These are phyloP conservation scores for Lateolabrax maculatus DNA, from an alignment of 2,797 vertebrate genomes.

Conservation along the genomic window DNA sequence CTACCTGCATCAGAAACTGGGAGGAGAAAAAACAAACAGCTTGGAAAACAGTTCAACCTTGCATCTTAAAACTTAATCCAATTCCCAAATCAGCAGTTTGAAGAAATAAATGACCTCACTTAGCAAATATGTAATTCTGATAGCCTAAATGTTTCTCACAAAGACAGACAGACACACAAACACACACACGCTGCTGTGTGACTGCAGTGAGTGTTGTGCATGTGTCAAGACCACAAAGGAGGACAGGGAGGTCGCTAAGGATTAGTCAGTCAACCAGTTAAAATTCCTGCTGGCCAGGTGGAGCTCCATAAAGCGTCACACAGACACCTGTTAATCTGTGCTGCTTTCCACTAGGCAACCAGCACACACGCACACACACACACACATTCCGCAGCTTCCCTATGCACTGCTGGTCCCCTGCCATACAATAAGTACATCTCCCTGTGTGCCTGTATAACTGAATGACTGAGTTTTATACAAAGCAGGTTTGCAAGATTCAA, in stretches of 20 bases:
- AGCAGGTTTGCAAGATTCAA: slow-evolving; percentile 15
- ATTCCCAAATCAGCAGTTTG: neutral
- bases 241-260: slow-evolving; percentile 17
- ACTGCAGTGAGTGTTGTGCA: slow-evolving; percentile 4
- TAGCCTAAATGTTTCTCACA: neutral
- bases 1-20: neutral
- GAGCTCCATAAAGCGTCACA: slow-evolving; percentile 54
- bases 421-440: slow-evolving; percentile 20
- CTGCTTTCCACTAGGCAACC: slow-evolving; percentile 51
- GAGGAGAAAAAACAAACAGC: neutral
- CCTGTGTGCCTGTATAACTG: slow-evolving; percentile 12
- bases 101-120: neutral
- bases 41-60: too few species aligned
- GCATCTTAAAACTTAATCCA: neutral
- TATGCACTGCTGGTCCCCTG: slow-evolving; percentile 2
- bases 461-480: slow-evolving; percentile 18
- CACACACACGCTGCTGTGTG: neutral
- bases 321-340: slow-evolving; percentile 36
- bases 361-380: slow-evolving; percentile 5
- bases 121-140: neutral
- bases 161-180: neutral
- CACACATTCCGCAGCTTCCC: neutral
- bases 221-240: slow-evolving; percentile 25
- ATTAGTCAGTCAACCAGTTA: slow-evolving; percentile 52
- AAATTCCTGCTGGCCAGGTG: slow-evolving; percentile 71